Evolutionary conservation across 2,888 invertebrate species (phyloP), one percentile per base, ranked within the genome.

Genomic region (Prosapia bicincta): DNA sequence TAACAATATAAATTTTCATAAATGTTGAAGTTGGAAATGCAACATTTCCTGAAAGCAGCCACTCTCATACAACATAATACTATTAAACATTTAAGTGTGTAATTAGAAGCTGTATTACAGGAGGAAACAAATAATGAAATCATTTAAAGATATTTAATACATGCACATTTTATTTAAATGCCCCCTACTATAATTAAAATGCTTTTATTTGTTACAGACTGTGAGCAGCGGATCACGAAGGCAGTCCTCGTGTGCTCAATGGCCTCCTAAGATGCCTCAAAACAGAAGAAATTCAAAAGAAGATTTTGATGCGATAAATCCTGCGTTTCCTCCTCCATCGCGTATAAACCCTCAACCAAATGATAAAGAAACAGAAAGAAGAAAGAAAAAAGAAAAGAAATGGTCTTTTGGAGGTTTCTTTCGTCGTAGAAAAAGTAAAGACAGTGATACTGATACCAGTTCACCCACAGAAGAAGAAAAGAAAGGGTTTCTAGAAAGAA

Each of bases 331-430:
- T 66, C 74, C 66, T 24, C 72, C 76, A 65, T 66, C 75, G 65
- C 72, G 54, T 10, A 54, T 74, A 38, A 75, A 71, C 26, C 26
- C 66, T 32, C 71, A 73, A 84, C 85, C 79, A 13, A 66, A 65
- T 25, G 67, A 32, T n/a, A 32, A 26, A n/a, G 74, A 76, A 15
- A 30, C 67, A 26, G 71, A 74, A 26, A 38, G 32, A 15, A 74
- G 83, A 78, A 87, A 88, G 82, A 91, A 90, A 81, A 92, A 91
- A 81, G 86, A 86, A 81, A 89, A 89, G 82, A 93, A 93, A 84
- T 95, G 94, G 94, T 92, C 93, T 9, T 89, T 95, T 66, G 93
- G 94, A 7, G 92, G 91, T 81, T 87, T 95, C 2, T 92, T 95
- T 83, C 88, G 92, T 78, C 79, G 83, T 69, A 88, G 92, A 83